Base-by-base conservation (phyloP, 2,888 invertebrate species). In the Callyntrura guangdongensis region DNA sequence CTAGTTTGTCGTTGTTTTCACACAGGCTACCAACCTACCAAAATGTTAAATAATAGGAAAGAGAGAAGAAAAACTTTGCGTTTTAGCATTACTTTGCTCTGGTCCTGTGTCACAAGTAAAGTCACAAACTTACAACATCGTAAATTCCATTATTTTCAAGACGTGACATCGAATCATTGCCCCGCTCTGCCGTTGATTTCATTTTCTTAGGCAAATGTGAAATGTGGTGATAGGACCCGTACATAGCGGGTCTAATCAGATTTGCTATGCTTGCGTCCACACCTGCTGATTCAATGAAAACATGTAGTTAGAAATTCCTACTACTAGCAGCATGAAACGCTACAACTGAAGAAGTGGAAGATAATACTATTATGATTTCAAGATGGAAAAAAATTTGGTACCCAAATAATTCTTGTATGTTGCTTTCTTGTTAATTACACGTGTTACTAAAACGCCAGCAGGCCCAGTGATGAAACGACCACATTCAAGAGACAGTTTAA, bases 181-280 rank as follows among this genome's bases (percentile, higher is more conserved):
- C 5, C 22, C 45, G 14, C 22, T n/a, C 27, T 2, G 56, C 36
- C 36, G 36, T 36, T 36, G 6, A 36, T 36, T 4, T 6, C 36
- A 36, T 4, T 36, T 36, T 36, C 6, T 36, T 2, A 4, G 3
- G 36, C 49, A 90, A 79, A n/a, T 77, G 74, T 0, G 86, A 69
- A 8, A 86, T 72, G 22, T 90, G 86, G 67, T 90, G 90, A 53
- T 90, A 90, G 3, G 90, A 61, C 20, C 82, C 64, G 27, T 90
- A 90, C 47, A 90, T 45, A 14, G 86, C 86, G 17, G 90, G 90
- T 59, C 90, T 64, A 74, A 90, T 86, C 5, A 90, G 45, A 82
- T 90, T 86, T 22, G 86, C 82, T 56, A 90, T 90, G 47, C 59
- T 56, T 9, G 90, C 90, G 74, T 90, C 90, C 4, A 90, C 90